Conservation (phyloP, 2,888 invertebrate genomes). For the Holacanthella duospinosa region DNA sequence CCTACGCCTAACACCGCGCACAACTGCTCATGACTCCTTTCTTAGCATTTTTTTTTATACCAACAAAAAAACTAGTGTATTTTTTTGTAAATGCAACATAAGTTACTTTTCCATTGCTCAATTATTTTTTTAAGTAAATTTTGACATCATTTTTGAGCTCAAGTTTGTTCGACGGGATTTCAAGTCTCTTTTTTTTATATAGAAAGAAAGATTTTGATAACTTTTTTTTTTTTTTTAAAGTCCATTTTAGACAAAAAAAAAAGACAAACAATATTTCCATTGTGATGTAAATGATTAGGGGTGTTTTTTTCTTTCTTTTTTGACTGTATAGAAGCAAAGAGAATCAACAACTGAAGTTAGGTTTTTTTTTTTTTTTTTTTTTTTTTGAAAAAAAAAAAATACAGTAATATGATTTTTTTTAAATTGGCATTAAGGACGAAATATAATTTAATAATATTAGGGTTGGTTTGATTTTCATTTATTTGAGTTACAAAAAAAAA, state of each 20-base stretch:
- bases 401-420: too few species aligned
- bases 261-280: background rate
- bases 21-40: too few species aligned
- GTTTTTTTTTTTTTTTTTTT: background rate
- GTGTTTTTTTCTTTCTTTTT: background rate
- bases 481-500: too few species aligned
- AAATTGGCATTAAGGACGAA: too few species aligned
- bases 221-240: too few species aligned
- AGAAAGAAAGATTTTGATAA: background rate
- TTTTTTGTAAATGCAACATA: conserved; percentile 3
- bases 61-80: background rate
- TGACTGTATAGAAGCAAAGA: background rate
- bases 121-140: background rate
- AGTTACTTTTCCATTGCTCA: conserved; percentile 4
- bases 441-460: too few species aligned
- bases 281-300: background rate
- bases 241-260: background rate
- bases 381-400: background rate
- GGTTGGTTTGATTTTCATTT: too few species aligned
- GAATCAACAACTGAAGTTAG: background rate
- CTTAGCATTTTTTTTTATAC: background rate
- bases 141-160: background rate
- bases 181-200: background rate
- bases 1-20: too few species aligned
- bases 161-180: background rate